Evolutionary conservation across 2,888 invertebrate species (phyloP), one percentile per base, ranked within the genome.

Genomic region (Tyria jacobaeae): DNA sequence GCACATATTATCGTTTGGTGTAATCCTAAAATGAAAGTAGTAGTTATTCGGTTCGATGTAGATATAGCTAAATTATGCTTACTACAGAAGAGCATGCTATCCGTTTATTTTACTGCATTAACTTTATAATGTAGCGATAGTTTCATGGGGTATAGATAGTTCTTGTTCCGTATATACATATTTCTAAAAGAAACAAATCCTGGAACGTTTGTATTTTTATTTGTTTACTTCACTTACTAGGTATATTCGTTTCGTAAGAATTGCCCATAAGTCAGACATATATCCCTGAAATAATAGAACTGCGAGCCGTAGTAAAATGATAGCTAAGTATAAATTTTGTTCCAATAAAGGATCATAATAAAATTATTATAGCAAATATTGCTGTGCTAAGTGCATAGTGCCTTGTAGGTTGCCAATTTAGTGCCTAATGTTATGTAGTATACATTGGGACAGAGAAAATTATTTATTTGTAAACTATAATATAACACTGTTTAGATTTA

Each of bases 331-430:
- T 81, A 79, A 70, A 81, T 80, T 84, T 81, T 85, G 83, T 88
- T 88, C 77, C 80, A 80, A 79, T 78, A 64, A 73, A 73, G 75
- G 76, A 80, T 80, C 70, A 80, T 85, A 83, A 84, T 79, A 80
- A 82, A 69, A 70, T 69, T 85, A 86, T 84, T 85, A 87, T 86
- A 88, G 86, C 87, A 86, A 83, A 85, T 87, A 89, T 89, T 91
- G 91, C 94, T 93, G 94, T 94, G 94, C 94, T 92, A 91, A 90
- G 86, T 90, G 94, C 94, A 94, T 94, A 94, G 94, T 94, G 94
- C 94, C 94, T 94, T 94, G 94, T 94, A 94, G 94, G 94, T 94
- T 93, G 94, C 94, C 94, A 94, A 94, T 92, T 90, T 94, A 94
- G 94, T 94, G 94, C 94, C 94, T 94, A 94, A 92, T 87, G 84